Base-by-base conservation (phyloP, 2,113 vertebrate genomes). In the Caretta caretta region DNA sequence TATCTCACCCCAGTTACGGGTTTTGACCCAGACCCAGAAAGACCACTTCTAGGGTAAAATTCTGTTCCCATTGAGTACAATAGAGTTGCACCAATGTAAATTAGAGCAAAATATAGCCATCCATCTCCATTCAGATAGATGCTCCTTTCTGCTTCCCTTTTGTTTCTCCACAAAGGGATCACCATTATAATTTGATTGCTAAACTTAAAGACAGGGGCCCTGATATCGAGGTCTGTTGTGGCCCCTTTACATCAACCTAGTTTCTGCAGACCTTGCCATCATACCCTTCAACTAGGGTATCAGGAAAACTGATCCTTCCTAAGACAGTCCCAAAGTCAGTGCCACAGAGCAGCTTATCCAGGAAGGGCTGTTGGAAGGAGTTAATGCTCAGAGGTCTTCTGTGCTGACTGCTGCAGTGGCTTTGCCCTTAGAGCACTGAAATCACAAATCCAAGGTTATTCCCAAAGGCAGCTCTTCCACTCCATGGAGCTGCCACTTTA, bases 241-340 rank as follows among this genome's bases (percentile, higher is more conserved):
- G 5, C 24, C 25, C 13, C 35, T 88, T 86, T 24, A 5, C 27
- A 13, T 48, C 14, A 59, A 6, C 49, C 54, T 82, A 0, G 0
- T 87, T 53, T 76, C 59, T 84, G 42, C 51, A 53, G 51, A 53
- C 51, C 51, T 20, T 19, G 16, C 9, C 12, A 4, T 85, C 84
- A 78, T 13, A 51, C 54, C 22, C 25, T 57, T 56, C 54, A 12
- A 0, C 7, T 3, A 25, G 35, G n/a, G 49, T 51, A 29, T 42
- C 8, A 78, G 78, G 78, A 11, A 27, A 69, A 84, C 10, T 35
- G n/a, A 35, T 8, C 56, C 88, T 27, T 81, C 54, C 22, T 31
- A 14, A 53, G 24, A 19, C 81, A 69, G 11, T 17, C 10, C 4
- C 35, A 78, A 69, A 46, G 24, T 16, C 11, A n/a, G 1, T 24